Conservation (phyloP, 2,888 invertebrate species). For the Parapristionchus giblindavisi region DNA sequence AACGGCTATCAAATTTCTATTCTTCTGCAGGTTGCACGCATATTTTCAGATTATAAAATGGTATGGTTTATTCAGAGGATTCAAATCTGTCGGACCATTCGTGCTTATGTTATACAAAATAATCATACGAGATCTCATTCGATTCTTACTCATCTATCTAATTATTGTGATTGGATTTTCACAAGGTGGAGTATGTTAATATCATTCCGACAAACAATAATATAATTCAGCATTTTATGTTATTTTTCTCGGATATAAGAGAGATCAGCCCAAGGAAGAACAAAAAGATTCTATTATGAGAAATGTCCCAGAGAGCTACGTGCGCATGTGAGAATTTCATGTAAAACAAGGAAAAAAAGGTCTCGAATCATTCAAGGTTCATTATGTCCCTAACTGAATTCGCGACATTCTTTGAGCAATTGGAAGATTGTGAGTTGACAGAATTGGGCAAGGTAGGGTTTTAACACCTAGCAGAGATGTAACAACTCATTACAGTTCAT, state of each 20-base stretch:
- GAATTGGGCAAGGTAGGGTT: slow-evolving; percentile 71
- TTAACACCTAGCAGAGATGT: background rate
- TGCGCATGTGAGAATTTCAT: slow-evolving; percentile 23
- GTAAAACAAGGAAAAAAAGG: background rate
- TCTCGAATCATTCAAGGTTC: slow-evolving; percentile 74
- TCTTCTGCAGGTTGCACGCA: slow-evolving; percentile 94
- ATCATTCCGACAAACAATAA: background rate
- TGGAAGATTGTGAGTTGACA: slow-evolving; percentile 82
- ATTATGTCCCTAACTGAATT: slow-evolving; percentile 97
- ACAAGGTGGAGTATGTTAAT: slow-evolving; percentile 75
- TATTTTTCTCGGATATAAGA: slow-evolving; percentile 64
- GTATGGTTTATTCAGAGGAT: slow-evolving; percentile 78
- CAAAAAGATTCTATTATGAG: slow-evolving; percentile 67
- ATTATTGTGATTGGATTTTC: slow-evolving; percentile 97
- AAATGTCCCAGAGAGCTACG: slow-evolving; percentile 88
- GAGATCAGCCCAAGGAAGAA: slow-evolving; percentile 46
- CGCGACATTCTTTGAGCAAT: slow-evolving; percentile 90
- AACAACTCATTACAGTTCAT: slow-evolving; percentile 72
- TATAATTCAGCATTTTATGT: slow-evolving; percentile 73
- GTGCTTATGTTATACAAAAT: slow-evolving; percentile 99
- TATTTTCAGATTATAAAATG: no score
- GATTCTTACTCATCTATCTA: slow-evolving; percentile 93
- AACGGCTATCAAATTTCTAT: slow-evolving; percentile 94
- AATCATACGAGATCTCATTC: slow-evolving; percentile 94
- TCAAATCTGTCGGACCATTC: slow-evolving; percentile 97